These are phyloP conservation scores for Rhegmatorhina hoffmannsi DNA, from an alignment of 2,113 vertebrate genomes.

Conservation along the genomic window DNA sequence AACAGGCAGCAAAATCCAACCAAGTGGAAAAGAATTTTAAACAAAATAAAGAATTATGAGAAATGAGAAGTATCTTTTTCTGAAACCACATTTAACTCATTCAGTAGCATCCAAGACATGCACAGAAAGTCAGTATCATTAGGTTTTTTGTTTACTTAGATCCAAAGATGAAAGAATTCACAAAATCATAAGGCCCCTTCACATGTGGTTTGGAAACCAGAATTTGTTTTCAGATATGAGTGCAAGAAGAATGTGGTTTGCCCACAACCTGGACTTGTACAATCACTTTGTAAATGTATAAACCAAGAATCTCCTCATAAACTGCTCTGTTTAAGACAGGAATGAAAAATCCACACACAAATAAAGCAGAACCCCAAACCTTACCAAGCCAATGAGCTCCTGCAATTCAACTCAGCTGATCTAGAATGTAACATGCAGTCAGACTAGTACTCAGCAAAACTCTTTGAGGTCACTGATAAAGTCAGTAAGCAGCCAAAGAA, in stretches of 20 bases:
- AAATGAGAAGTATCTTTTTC: background rate
- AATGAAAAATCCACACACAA: background rate
- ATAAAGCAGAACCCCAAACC: background rate
- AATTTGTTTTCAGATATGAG: background rate
- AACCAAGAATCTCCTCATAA: background rate
- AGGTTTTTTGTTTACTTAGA: background rate
- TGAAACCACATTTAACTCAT: background rate
- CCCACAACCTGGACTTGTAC: background rate
- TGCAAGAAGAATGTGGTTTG: background rate
- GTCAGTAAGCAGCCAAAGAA: background rate
- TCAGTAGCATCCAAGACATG: background rate
- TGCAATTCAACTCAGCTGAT: background rate
- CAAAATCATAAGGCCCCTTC: background rate
- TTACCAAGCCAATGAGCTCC: background rate
- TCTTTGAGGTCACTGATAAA: background rate
- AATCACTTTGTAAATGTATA: background rate
- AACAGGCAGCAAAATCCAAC: background rate
- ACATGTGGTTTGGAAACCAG: background rate
- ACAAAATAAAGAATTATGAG: background rate
- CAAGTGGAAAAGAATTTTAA: constrained; percentile 13
- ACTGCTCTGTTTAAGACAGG: background rate
- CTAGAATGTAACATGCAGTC: background rate
- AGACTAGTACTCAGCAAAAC: background rate
- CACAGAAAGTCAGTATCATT: background rate
- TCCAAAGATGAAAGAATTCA: background rate